Evolutionary conservation across 2,888 invertebrate genomes (phyloP), one percentile per base, ranked within the genome.

Genomic region (Brachynemurus nebulosus): DNA sequence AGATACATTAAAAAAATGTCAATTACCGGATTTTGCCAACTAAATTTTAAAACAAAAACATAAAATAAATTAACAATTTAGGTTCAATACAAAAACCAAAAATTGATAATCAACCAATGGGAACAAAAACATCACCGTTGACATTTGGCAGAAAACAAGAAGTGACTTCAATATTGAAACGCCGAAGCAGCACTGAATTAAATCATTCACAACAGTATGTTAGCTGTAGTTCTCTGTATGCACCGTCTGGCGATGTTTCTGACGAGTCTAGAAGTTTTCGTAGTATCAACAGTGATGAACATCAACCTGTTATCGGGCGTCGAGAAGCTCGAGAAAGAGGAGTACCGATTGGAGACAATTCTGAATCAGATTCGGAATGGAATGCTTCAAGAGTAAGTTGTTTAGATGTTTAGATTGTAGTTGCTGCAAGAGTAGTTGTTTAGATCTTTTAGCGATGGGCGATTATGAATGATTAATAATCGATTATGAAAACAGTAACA

Each of bases 321-420:
- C 62, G 77, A 51, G 78, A 76, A 2, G 74, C 74, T 16, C 64
- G 77, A 47, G 78, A 79, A 53, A 66, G 2, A 60, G 67, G 1
- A 8, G 48, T 51, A 37, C 50, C 55, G 19, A 57, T 59, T 2
- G 62, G 62, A 47, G 74, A 77, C 46, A 79, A 78, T 0, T 78
- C 79, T 14, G 82, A 82, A 4, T 82, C 81, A 1, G 81, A 80
- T 51, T 82, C 82, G 0, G 86, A 86, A 60, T 78, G 81, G 69
- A 84, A 84, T 48, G 76, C 71, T 53, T 75, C 68, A 51, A 64
- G 63, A 54, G 72, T 77, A 67, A 65, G 67, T 68, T 51, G 42
- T 39, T 27, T 45, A 20, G 42, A 42, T 6, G n/a, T 9, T 6
- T n/a, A n/a, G n/a, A n/a, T n/a, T n/a, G n/a, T n/a, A n/a, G n/a